These are phyloP conservation scores for Leptinotarsa lineolata DNA, from an alignment of 1,140 invertebrate species.

Conservation along the genomic window DNA sequence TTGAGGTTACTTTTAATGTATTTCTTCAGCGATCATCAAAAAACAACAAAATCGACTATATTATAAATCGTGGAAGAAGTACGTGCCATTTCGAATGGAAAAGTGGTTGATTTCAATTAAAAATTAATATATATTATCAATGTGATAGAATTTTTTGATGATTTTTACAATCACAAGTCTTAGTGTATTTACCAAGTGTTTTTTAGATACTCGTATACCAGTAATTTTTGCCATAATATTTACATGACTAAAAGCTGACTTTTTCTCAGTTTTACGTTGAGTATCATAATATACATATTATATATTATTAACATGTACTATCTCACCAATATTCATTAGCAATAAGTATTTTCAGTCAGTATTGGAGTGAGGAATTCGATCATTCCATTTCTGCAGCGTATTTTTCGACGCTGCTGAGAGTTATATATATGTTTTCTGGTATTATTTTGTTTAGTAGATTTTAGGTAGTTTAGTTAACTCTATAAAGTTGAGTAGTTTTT, in stretches of 20 bases:
- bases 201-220: slow-evolving; percentile 57
- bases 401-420: slow-evolving; percentile 23
- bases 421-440: slow-evolving; percentile 41
- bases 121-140: slow-evolving; percentile 54
- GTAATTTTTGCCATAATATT: slow-evolving; percentile 55
- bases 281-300: slow-evolving; percentile 36
- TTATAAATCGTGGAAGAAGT: slow-evolving; percentile 21
- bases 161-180: slow-evolving; percentile 58
- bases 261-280: slow-evolving; percentile 36
- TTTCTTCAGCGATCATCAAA: slow-evolving; percentile 1
- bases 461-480: slow-evolving; percentile 10
- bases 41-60: slow-evolving; percentile 14
- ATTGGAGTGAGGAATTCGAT: slow-evolving; percentile 51
- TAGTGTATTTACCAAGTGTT: slow-evolving; percentile 54
- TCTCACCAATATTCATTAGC: slow-evolving; percentile 50
- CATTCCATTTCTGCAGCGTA: slow-evolving; percentile 45
- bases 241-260: slow-evolving; percentile 43
- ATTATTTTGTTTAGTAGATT: slow-evolving; percentile 29
- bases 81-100: slow-evolving; percentile 12
- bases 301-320: slow-evolving; percentile 34
- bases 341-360: slow-evolving; percentile 55
- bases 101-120: slow-evolving; percentile 34
- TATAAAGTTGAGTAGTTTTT: slow-evolving; percentile 10
- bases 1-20: slow-evolving; percentile 19
- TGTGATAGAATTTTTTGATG: slow-evolving; percentile 58